Percentiles rank a stretch among this genome's conserved stretches.
Conservation (phyloP, 2,888 invertebrate species). For the Drosophila cyrtoloma region DNA sequence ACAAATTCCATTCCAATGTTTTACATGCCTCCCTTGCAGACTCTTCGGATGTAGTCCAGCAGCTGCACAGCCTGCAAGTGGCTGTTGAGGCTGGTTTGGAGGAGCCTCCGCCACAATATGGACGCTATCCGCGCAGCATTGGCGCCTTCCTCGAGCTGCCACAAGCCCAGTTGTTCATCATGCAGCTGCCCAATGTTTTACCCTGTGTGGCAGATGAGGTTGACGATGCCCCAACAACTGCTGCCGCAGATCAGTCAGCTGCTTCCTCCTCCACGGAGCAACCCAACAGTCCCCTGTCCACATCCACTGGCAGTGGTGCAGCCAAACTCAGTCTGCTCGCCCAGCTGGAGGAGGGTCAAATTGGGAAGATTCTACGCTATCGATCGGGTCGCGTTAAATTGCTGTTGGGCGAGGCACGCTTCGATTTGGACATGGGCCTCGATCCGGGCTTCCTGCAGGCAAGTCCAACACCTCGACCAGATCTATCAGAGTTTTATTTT, state of each 20-base stretch:
- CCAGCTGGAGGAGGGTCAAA: constrained; percentile 87
- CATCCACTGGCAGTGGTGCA: constrained; percentile 9
- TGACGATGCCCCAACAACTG: constrained; percentile 28
- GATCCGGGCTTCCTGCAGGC: constrained; percentile 87
- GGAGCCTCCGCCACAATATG: constrained; percentile 56
- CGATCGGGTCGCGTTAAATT: constrained; percentile 87
- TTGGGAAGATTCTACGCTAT: constrained; percentile 87
- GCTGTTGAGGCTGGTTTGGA: constrained; percentile 48
- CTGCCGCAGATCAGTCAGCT: constrained; percentile 14
- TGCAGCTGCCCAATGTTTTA: constrained; percentile 79
- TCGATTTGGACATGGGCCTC: constrained; percentile 87
- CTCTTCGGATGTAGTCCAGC: constrained; percentile 63
- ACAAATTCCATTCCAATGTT: background rate
- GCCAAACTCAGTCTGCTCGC: constrained; percentile 63
- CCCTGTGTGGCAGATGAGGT: constrained; percentile 70
- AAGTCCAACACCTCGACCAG: background rate
- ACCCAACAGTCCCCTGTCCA: constrained; percentile 32
- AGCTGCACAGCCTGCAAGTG: constrained; percentile 72
- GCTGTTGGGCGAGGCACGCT: constrained; percentile 86
- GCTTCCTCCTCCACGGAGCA: constrained; percentile 23
- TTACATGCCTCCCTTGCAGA: constrained; percentile 28
- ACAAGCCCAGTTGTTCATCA: constrained; percentile 82
- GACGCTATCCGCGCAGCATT: constrained; percentile 80
- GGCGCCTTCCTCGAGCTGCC: constrained; percentile 74
- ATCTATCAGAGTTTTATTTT: background rate